phyloP scores from a whole-genome alignment of 2,888 invertebrate species.

The Baronia brevicornis region DNA sequence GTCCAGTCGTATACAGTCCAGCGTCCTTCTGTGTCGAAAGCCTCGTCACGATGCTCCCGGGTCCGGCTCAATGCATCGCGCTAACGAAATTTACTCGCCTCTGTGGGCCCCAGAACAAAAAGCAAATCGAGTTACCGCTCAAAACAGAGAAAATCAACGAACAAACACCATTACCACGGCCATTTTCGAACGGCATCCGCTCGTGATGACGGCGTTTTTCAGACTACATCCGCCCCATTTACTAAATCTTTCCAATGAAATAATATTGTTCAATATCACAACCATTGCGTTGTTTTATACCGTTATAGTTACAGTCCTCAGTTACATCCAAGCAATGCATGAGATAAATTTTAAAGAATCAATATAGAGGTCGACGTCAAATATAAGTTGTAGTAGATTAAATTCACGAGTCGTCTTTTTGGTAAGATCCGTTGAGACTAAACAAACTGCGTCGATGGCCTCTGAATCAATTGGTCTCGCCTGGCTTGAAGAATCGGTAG shows the following conservation, averaged over 20 bases:
- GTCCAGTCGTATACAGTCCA: slow-evolving; percentile 35
- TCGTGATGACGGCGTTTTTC: slow-evolving; percentile 69
- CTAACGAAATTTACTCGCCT: slow-evolving; percentile 69
- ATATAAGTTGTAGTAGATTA: slow-evolving; percentile 39
- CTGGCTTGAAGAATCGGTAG: slow-evolving; percentile 26
- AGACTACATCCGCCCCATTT: slow-evolving; percentile 26
- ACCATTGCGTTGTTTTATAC: slow-evolving; percentile 27
- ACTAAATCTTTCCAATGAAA: slow-evolving; percentile 2
- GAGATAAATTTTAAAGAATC: slow-evolving; percentile 5
- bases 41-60: slow-evolving; percentile 48
- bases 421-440: slow-evolving; percentile 52
- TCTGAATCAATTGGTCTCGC: slow-evolving; percentile 61
- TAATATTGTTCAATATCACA: not conserved
- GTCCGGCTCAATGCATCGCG: slow-evolving; percentile 39
- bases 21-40: slow-evolving; percentile 31
- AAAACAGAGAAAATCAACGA: slow-evolving; percentile 72
- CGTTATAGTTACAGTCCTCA: not conserved
- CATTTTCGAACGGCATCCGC: slow-evolving; percentile 63
- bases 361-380: not conserved
- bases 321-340: slow-evolving; percentile 25
- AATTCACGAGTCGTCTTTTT: slow-evolving; percentile 68
- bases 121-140: slow-evolving; percentile 72
- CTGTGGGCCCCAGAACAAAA: slow-evolving; percentile 58
- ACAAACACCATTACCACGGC: slow-evolving; percentile 72
- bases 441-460: slow-evolving; percentile 59